Percentiles rank a stretch among this genome's conserved stretches.
These are phyloP conservation scores for Rhinophrynus dorsalis DNA, from an alignment of 2,797 vertebrate genomes.

Conservation along the genomic window DNA sequence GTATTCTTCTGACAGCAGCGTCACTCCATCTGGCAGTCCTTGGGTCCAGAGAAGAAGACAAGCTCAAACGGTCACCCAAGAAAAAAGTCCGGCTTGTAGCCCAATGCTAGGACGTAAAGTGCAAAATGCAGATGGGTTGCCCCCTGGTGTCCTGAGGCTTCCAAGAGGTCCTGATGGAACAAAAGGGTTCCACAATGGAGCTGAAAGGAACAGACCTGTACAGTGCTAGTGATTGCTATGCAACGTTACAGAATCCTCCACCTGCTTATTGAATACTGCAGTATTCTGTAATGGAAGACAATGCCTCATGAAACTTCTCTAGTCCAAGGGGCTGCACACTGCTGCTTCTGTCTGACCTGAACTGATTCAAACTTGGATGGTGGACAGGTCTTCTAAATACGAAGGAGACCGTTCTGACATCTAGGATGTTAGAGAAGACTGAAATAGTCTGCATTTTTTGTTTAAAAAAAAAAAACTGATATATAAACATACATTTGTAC, in stretches of 20 bases:
- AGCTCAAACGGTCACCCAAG: slow-evolving; percentile 78
- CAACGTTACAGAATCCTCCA: slow-evolving; percentile 14
- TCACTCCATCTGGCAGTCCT: slow-evolving; percentile 89
- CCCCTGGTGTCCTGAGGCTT: slow-evolving; percentile 84
- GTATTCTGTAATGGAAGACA: slow-evolving; percentile 4
- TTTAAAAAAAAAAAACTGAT: slow-evolving; percentile 57
- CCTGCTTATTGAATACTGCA: slow-evolving; percentile 1
- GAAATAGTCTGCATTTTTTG: slow-evolving; percentile 55
- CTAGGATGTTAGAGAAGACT: too few species aligned
- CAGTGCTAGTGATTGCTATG: slow-evolving; percentile 45
- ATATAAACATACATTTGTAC: slow-evolving; percentile 57
- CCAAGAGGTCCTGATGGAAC: slow-evolving; percentile 92
- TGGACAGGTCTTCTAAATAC: too few species aligned
- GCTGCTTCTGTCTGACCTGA: slow-evolving; percentile 48
- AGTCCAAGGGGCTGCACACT: slow-evolving; percentile 13
- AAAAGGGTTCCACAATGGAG: slow-evolving; percentile 82
- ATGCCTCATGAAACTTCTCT: slow-evolving; percentile 7
- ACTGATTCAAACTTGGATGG: slow-evolving; percentile 50
- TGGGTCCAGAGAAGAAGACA: slow-evolving; percentile 93
- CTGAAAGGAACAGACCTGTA: slow-evolving; percentile 70
- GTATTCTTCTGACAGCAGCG: slow-evolving; percentile 94
- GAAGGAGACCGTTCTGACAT: too few species aligned
- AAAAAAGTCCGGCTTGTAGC: slow-evolving; percentile 86
- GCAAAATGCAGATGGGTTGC: slow-evolving; percentile 84
- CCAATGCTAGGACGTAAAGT: slow-evolving; percentile 85